Evolutionary conservation across 2,888 invertebrate genomes (phyloP).

Genomic region (Dasypolia templi): DNA sequence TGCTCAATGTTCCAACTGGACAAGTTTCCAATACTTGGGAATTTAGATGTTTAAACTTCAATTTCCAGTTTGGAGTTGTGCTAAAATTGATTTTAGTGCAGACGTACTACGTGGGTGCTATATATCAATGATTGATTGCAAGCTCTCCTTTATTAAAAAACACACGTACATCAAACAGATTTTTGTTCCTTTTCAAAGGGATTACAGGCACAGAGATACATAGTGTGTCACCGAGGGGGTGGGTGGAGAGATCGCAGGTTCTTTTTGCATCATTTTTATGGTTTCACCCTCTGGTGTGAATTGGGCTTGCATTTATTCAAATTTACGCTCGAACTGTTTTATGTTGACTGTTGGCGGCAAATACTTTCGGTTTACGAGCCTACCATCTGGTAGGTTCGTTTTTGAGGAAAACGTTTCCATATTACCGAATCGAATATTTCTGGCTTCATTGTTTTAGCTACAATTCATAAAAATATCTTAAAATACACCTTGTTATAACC

Average conservation of each 20-base stretch:
- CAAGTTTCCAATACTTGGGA: slow-evolving; percentile 72
- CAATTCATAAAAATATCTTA: not conserved
- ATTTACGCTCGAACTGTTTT: slow-evolving; percentile 57
- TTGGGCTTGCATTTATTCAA: slow-evolving; percentile 64
- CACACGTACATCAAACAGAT: slow-evolving; percentile 33
- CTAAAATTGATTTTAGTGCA: slow-evolving; percentile 36
- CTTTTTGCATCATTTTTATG: slow-evolving; percentile 80
- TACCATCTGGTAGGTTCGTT: slow-evolving; percentile 53
- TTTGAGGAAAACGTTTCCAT: slow-evolving; percentile 27
- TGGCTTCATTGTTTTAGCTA: slow-evolving; percentile 17
- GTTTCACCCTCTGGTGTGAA: slow-evolving; percentile 75
- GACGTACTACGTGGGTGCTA: slow-evolving; percentile 36
- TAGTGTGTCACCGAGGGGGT: slow-evolving; percentile 20
- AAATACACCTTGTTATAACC: not conserved
- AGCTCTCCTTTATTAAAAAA: slow-evolving; percentile 26
- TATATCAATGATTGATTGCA: slow-evolving; percentile 36
- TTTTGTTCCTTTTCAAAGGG: slow-evolving; percentile 20
- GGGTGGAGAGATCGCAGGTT: slow-evolving; percentile 56
- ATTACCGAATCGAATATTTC: slow-evolving; percentile 23
- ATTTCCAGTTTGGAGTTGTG: slow-evolving; percentile 29
- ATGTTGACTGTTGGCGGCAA: slow-evolving; percentile 52
- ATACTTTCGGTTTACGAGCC: slow-evolving; percentile 58
- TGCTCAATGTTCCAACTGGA: slow-evolving; percentile 68
- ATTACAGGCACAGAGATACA: slow-evolving; percentile 17
- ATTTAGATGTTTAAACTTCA: slow-evolving; percentile 66